Evolutionary conservation across 2,888 invertebrate genomes (phyloP).

Genomic region (Helicoverpa assulta): DNA sequence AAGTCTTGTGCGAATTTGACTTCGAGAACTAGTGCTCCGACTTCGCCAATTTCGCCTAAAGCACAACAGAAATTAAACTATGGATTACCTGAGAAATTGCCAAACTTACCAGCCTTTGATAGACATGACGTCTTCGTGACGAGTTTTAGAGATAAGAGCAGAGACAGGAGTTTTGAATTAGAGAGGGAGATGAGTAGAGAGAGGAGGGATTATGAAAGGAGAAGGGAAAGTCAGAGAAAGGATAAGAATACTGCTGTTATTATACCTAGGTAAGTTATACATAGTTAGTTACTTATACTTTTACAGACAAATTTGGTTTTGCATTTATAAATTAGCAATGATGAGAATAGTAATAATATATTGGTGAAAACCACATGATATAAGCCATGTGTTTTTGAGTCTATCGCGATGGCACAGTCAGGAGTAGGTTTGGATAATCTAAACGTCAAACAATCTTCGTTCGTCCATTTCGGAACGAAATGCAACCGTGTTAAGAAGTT

Average conservation of each 20-base stretch:
- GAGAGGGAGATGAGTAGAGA: constrained; percentile 80
- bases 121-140: constrained; percentile 85
- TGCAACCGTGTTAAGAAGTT: no score
- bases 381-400: no score
- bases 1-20: constrained; percentile 87
- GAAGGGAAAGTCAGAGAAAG: constrained; percentile 69
- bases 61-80: constrained; percentile 91
- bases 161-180: constrained; percentile 72
- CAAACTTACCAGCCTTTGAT: constrained; percentile 66
- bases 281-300: no score
- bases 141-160: constrained; percentile 80
- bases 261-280: constrained; percentile 80
- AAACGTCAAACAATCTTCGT: no score
- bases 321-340: no score
- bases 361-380: no score
- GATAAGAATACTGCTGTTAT: constrained; percentile 88
- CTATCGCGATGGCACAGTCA: no score
- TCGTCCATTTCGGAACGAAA: no score
- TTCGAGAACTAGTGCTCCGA: constrained; percentile 66
- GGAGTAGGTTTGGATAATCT: no score
- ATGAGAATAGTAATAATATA: no score
- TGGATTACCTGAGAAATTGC: constrained; percentile 70
- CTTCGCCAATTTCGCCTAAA: constrained; percentile 86
- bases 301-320: no score
- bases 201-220: constrained; percentile 76